Conservation (phyloP, 2,888 invertebrate genomes). For the Chydorus sphaericus region DNA sequence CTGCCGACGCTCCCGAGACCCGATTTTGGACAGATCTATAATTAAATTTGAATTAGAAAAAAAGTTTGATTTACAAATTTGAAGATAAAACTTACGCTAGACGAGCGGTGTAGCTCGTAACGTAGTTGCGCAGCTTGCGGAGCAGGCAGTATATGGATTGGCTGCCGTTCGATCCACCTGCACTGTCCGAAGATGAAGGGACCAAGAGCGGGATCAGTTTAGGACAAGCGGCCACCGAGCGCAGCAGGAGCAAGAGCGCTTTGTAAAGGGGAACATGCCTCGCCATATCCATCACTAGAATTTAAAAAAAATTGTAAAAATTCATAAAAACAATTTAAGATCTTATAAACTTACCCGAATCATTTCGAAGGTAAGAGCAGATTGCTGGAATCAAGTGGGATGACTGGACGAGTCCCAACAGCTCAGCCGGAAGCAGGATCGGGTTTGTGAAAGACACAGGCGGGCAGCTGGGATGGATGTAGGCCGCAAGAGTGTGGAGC, state of each 20-base stretch:
- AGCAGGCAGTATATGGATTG: slow-evolving; percentile 57
- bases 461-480: background rate
- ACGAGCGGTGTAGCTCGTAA: slow-evolving; percentile 78
- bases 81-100: slow-evolving; percentile 44
- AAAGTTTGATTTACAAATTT: background rate
- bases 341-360: slow-evolving; percentile 45
- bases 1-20: background rate
- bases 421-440: slow-evolving; percentile 43
- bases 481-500: slow-evolving; percentile 9
- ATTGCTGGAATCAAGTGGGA: slow-evolving; percentile 77
- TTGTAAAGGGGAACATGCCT: slow-evolving; percentile 85
- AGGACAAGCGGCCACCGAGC: slow-evolving; percentile 53
- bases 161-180: slow-evolving; percentile 11
- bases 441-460: background rate
- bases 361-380: slow-evolving; percentile 80
- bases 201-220: slow-evolving; percentile 47
- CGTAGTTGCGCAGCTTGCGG: slow-evolving; percentile 75
- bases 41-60: background rate
- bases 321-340: background rate
- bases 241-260: slow-evolving; percentile 62
- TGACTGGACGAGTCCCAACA: slow-evolving; percentile 58
- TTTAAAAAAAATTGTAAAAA: slow-evolving; percentile 13
- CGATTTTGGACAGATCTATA: background rate
- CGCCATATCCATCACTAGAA: slow-evolving; percentile 83
- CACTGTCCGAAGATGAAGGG: slow-evolving; percentile 28